Percentiles rank a stretch among this genome's conserved stretches.
Conservation (phyloP, 2,888 invertebrate genomes). For the Ganaspis brasiliensis region DNA sequence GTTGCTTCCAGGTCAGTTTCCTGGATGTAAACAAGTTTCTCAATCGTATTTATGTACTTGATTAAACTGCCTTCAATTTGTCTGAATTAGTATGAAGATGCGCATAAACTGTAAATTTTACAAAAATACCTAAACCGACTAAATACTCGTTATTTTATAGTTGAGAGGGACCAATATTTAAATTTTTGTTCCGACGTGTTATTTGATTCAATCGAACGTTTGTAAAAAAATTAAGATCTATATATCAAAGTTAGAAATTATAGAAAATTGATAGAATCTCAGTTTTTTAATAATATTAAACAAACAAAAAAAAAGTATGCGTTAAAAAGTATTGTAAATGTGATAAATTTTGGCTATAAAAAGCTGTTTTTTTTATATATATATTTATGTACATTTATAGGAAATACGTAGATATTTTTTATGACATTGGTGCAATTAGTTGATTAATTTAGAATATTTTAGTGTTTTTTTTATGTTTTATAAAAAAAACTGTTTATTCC, state of each 20-base stretch:
- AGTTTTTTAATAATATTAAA: constrained; percentile 9
- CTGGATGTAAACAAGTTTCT: constrained; percentile 73
- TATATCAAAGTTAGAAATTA: neutral
- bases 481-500: too few relatives aligned
- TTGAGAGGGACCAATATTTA: constrained; percentile 32
- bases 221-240: neutral
- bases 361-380: neutral
- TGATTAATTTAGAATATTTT: too few relatives aligned
- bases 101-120: constrained; percentile 51
- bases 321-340: constrained; percentile 1
- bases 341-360: neutral
- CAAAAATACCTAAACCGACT: neutral
- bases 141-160: constrained; percentile 16
- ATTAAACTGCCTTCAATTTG: constrained; percentile 40
- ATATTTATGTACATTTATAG: too few relatives aligned
- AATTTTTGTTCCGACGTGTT: neutral
- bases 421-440: neutral
- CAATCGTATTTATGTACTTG: constrained; percentile 45
- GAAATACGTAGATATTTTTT: too few relatives aligned
- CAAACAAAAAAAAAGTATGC: neutral
- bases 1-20: constrained; percentile 88
- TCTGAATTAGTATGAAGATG: constrained; percentile 55
- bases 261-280: constrained; percentile 13
- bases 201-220: neutral
- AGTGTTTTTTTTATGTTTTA: too few relatives aligned